Conservation (phyloP, 2,888 invertebrate species). For the Drepana falcataria region DNA sequence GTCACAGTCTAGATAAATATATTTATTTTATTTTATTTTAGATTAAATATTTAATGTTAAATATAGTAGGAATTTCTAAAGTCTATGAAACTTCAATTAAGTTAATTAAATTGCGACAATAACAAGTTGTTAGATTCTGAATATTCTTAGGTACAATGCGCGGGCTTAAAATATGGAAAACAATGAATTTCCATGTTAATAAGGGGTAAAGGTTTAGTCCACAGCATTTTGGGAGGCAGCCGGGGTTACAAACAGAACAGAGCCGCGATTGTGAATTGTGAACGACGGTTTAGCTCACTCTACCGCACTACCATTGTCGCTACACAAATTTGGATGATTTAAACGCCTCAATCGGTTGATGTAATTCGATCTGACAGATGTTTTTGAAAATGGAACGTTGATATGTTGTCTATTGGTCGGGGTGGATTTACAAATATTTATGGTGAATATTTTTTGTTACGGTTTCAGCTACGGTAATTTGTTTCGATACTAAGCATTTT, state of each 20-base stretch:
- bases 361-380: constrained; percentile 61
- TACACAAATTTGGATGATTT: constrained; percentile 50
- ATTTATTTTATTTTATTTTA: too few species aligned
- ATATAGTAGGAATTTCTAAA: too few species aligned
- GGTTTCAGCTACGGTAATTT: too few species aligned
- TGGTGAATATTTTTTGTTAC: background rate
- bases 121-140: constrained; percentile 37
- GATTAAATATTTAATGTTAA: too few species aligned
- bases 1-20: too few species aligned
- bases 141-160: constrained; percentile 44
- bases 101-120: constrained; percentile 39
- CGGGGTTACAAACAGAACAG: constrained; percentile 53
- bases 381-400: constrained; percentile 28
- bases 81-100: constrained; percentile 5
- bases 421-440: constrained; percentile 1
- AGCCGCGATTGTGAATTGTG: background rate
- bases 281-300: constrained; percentile 18
- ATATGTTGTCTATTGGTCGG: constrained; percentile 8
- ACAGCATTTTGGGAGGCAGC: constrained; percentile 28
- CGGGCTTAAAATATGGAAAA: constrained; percentile 67
- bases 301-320: constrained; percentile 53
- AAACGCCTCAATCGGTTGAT: constrained; percentile 45
- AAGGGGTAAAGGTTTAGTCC: constrained; percentile 63
- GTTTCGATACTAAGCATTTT: too few species aligned
- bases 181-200: constrained; percentile 70